Percentiles rank a stretch among this genome's conserved stretches.
Evolutionary conservation across 35 echinoderm and acorn worm species (phyloP).

Genomic region (Anneissia japonica): DNA sequence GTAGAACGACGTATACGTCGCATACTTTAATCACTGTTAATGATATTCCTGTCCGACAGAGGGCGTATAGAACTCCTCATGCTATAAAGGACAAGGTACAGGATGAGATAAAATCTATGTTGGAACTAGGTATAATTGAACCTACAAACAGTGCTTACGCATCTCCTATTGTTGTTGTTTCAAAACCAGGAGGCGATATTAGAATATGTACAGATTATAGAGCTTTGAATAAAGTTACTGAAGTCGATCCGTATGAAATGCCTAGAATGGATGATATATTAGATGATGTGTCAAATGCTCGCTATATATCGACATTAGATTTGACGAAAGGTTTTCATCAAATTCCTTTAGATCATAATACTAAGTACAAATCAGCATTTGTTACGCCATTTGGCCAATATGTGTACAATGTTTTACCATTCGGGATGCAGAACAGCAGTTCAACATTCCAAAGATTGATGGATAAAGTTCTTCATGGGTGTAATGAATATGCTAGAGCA

Average conservation of each 20-base stretch:
- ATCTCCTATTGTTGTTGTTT: conserved; percentile 5
- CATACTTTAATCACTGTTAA: not conserved
- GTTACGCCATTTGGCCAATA: not conserved
- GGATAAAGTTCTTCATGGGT: not conserved
- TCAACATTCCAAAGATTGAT: not conserved
- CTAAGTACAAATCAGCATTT: conserved; percentile 1
- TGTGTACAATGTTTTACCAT: not conserved
- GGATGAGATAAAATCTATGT: not conserved
- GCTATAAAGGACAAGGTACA: not conserved
- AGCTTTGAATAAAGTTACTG: conserved; percentile 9
- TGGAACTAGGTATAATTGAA: not conserved
- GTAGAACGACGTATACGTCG: not conserved
- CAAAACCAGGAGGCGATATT: conserved; percentile 16
- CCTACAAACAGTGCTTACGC: not conserved
- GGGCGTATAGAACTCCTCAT: not conserved
- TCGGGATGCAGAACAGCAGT: not conserved
- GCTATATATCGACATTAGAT: not conserved
- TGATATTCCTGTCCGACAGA: not conserved
- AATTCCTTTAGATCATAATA: not conserved
- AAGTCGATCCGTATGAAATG: conserved; percentile 9
- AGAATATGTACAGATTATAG: conserved; percentile 6
- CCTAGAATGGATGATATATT: conserved; percentile 10
- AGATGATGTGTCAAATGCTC: not conserved
- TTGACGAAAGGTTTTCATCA: not conserved
- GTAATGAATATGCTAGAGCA: not conserved